These are phyloP conservation scores for Diachasmimorpha longicaudata DNA, from an alignment of 1,140 invertebrate genomes.

Conservation along the genomic window DNA sequence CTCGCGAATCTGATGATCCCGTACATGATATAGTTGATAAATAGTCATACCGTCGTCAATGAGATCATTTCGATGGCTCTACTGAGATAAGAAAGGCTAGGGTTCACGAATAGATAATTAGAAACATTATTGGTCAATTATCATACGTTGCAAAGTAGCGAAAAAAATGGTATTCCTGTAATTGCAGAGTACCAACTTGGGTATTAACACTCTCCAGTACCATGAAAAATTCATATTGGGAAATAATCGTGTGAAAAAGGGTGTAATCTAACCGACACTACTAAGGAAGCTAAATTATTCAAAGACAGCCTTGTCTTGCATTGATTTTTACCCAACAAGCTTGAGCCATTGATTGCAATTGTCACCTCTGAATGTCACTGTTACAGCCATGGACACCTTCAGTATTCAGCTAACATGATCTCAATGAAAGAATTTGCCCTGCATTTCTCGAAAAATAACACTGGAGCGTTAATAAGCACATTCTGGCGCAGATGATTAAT, in stretches of 20 bases:
- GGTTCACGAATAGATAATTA: too few species aligned
- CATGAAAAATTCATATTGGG: neutral
- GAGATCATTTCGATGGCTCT: too few species aligned
- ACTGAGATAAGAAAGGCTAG: too few species aligned
- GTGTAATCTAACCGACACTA: neutral
- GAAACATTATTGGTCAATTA: neutral
- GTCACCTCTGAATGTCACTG: neutral
- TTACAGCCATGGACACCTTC: neutral
- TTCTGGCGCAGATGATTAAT: too few species aligned
- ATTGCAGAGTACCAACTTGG: neutral
- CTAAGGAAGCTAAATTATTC: slow-evolving; percentile 21
- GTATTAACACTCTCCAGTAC: neutral
- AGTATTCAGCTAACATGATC: neutral
- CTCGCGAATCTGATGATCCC: too few species aligned
- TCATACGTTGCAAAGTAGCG: neutral
- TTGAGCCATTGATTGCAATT: neutral
- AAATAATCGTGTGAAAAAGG: neutral
- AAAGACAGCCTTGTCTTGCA: slow-evolving; percentile 6
- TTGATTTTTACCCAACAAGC: slow-evolving; percentile 8
- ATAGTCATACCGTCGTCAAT: too few species aligned
- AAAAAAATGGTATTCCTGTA: neutral
- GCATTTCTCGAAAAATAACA: neutral
- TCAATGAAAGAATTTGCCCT: neutral
- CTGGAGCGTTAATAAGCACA: neutral
- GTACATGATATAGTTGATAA: too few species aligned